A percentile compares a stretch with the other conserved stretches of the same genome.
Conservation (phyloP, 2,797 vertebrate species). For the Thamnophis elegans region DNA sequence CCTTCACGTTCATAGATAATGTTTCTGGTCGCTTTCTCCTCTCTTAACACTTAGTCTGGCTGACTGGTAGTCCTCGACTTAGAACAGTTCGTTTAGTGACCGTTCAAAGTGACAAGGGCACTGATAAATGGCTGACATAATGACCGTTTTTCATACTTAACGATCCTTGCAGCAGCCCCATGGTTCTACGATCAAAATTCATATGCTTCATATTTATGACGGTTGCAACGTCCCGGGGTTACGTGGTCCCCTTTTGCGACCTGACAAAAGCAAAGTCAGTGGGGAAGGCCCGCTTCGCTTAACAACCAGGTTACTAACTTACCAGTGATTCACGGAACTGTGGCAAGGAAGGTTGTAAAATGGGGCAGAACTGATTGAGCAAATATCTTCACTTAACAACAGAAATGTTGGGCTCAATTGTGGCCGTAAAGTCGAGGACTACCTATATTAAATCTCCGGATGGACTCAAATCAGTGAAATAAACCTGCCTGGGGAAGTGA, state of each 20-base stretch:
- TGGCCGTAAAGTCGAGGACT: too few relatives aligned
- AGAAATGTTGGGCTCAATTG: too few relatives aligned
- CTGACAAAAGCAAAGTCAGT: not conserved
- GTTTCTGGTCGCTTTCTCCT: not conserved
- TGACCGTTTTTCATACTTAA: not conserved
- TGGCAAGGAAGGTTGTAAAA: not conserved
- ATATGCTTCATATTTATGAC: not conserved
- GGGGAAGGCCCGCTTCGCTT: not conserved
- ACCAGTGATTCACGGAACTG: not conserved
- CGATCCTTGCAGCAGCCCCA: not conserved
- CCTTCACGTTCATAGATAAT: not conserved
- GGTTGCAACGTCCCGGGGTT: rapidly evolving
- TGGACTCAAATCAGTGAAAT: not conserved
- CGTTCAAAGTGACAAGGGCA: not conserved
- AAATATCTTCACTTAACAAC: not conserved
- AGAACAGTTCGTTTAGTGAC: not conserved
- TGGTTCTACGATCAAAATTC: not conserved
- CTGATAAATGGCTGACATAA: not conserved
- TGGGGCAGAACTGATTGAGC: too few relatives aligned
- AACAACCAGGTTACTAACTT: not conserved
- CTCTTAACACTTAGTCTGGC: not conserved
- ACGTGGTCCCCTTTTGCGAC: not conserved
- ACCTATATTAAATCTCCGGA: not conserved
- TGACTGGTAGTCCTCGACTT: not conserved
- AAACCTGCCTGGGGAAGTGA: too few relatives aligned